Evolutionary conservation across 2,888 invertebrate species (phyloP).

Genomic region (Macrophya alboannulata): DNA sequence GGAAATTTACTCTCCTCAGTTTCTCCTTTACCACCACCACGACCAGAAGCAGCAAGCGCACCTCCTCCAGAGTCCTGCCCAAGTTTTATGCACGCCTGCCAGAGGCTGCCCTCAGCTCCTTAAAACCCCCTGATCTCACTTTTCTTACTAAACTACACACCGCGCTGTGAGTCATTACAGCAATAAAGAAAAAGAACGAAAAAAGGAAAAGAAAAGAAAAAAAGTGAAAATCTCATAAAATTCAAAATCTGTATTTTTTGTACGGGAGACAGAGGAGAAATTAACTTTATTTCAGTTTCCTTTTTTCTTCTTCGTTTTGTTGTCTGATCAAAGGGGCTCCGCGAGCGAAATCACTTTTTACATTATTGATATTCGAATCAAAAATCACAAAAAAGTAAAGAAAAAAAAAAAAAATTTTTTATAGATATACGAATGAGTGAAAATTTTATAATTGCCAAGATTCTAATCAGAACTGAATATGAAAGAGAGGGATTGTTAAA

Average conservation of each 20-base stretch:
- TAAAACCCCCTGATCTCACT: background rate
- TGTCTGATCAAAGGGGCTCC: background rate
- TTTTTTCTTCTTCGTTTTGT: background rate
- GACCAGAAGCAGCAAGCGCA: background rate
- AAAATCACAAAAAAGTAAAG: too few relatives aligned
- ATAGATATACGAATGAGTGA: background rate
- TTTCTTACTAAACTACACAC: background rate
- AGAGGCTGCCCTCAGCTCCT: background rate
- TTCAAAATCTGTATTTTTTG: background rate
- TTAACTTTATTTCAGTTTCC: background rate
- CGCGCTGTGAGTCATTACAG: background rate
- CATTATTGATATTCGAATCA: background rate
- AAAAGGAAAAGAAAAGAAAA: background rate
- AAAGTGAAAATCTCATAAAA: background rate
- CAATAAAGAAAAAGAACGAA: background rate
- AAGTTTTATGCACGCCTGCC: conserved; percentile 41
- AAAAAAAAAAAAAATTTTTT: background rate
- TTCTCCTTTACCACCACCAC: conserved; percentile 4
- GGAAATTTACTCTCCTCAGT: conserved; percentile 61
- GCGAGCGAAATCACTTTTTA: background rate
- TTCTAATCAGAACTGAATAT: background rate
- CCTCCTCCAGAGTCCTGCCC: background rate
- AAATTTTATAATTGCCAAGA: conserved; percentile 1
- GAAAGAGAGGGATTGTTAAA: background rate
- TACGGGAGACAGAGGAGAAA: background rate